These are phyloP conservation scores for Lithobates sylvaticus DNA, from an alignment of 2,797 vertebrate species.

Conservation along the genomic window DNA sequence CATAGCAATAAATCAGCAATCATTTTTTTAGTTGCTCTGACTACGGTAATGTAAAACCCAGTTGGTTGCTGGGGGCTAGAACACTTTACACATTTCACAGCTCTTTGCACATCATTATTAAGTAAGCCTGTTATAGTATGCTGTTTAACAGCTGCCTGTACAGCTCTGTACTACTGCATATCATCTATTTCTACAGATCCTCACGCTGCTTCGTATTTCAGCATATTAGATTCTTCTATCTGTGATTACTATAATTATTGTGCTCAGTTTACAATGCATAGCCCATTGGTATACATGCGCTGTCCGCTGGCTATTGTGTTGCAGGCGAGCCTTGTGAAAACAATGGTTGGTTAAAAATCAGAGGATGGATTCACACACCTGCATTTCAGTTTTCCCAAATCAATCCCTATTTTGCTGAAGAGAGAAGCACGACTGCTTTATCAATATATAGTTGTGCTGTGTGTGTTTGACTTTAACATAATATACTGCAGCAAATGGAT, in stretches of 20 bases:
- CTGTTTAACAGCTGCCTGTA: no score
- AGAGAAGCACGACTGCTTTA: constrained; percentile 10
- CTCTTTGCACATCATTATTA: no score
- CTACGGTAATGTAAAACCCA: no score
- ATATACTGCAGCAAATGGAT: constrained; percentile 26
- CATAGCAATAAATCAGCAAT: no score
- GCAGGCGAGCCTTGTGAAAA: constrained; percentile 13
- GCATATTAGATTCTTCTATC: background rate
- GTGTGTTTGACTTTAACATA: background rate
- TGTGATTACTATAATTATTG: background rate
- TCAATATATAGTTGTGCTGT: background rate
- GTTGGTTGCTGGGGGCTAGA: no score
- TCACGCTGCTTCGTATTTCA: background rate
- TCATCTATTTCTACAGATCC: background rate
- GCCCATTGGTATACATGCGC: background rate
- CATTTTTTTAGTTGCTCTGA: no score
- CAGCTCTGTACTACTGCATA: background rate
- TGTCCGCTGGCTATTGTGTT: background rate
- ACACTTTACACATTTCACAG: no score
- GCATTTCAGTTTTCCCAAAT: constrained; percentile 8
- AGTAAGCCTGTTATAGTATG: no score
- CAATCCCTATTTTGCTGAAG: constrained; percentile 37
- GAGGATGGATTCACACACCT: background rate
- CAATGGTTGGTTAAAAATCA: constrained; percentile 25
- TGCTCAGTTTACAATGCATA: background rate